Conservation (phyloP, 2,113 vertebrate species). For the Apodemus sylvaticus region DNA sequence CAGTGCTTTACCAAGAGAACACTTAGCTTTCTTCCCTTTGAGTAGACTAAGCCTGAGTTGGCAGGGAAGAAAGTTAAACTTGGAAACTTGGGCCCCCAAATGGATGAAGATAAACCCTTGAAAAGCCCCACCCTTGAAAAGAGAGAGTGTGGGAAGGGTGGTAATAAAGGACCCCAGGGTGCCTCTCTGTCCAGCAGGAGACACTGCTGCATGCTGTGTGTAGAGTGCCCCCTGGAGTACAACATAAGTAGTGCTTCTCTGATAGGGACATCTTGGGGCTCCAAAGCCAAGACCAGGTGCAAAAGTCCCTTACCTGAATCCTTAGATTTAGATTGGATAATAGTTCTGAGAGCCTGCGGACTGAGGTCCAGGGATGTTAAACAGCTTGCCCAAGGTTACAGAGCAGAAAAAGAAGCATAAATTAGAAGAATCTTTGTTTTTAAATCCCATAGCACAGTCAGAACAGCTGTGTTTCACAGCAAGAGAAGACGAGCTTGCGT, state of each 20-base stretch:
- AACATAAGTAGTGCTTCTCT: not conserved
- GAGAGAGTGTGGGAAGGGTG: not conserved
- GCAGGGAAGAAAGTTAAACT: not conserved
- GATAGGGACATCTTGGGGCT: not conserved
- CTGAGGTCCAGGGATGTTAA: not conserved
- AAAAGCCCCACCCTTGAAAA: not conserved
- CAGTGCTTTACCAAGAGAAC: not conserved
- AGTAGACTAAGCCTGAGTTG: not conserved
- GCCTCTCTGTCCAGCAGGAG: not conserved
- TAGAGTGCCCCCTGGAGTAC: conserved; percentile 66
- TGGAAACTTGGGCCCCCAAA: not conserved
- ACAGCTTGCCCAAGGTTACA: not conserved
- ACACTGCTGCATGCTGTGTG: not conserved
- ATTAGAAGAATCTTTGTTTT: not conserved
- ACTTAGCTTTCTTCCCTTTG: not conserved
- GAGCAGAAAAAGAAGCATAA: conserved; percentile 3
- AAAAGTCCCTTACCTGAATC: not conserved
- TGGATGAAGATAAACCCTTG: not conserved
- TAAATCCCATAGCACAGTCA: not conserved
- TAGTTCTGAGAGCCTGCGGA: not conserved
- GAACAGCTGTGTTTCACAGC: not conserved
- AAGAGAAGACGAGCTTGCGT: not conserved
- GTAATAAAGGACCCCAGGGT: not conserved
- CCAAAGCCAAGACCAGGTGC: not conserved
- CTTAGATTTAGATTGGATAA: not conserved